phyloP scores from a whole-genome alignment of 2,888 invertebrate species.

The Papilio demoleus region DNA sequence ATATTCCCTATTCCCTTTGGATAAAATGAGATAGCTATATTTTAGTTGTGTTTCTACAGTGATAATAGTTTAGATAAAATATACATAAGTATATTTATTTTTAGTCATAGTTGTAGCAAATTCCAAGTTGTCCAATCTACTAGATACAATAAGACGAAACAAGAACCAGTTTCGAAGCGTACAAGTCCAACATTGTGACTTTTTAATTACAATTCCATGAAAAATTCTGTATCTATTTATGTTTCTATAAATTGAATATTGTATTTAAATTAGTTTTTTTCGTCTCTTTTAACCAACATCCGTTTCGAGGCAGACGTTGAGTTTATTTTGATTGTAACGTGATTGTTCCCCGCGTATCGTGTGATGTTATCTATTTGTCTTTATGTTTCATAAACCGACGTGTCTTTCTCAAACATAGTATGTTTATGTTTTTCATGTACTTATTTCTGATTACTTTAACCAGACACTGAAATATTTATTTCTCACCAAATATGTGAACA shows the following conservation, averaged over 20 bases:
- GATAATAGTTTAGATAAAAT: neutral
- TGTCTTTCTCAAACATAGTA: conserved; percentile 17
- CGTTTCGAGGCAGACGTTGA: conserved; percentile 15
- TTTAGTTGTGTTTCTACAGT: no score
- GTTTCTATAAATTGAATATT: conserved; percentile 36
- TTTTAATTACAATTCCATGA: conserved; percentile 31
- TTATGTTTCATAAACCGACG: conserved; percentile 36
- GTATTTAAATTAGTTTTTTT: conserved; percentile 41
- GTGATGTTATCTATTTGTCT: conserved; percentile 37
- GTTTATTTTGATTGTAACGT: conserved; percentile 16
- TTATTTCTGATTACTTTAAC: conserved; percentile 7
- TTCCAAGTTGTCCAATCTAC: conserved; percentile 10
- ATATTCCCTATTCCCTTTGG: no score
- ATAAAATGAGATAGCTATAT: no score
- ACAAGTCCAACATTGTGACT: conserved; percentile 17
- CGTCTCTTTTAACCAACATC: conserved; percentile 23
- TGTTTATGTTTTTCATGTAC: conserved; percentile 24
- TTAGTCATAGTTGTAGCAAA: neutral
- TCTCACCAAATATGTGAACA: neutral
- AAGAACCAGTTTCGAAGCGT: conserved; percentile 4
- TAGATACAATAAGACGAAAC: conserved; percentile 9
- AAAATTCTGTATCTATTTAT: conserved; percentile 29
- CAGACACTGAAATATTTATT: neutral
- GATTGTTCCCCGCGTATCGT: conserved; percentile 30
- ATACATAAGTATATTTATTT: neutral